These are phyloP conservation scores for Drosophila mayri DNA, from an alignment of 1,140 invertebrate species.

Conservation along the genomic window DNA sequence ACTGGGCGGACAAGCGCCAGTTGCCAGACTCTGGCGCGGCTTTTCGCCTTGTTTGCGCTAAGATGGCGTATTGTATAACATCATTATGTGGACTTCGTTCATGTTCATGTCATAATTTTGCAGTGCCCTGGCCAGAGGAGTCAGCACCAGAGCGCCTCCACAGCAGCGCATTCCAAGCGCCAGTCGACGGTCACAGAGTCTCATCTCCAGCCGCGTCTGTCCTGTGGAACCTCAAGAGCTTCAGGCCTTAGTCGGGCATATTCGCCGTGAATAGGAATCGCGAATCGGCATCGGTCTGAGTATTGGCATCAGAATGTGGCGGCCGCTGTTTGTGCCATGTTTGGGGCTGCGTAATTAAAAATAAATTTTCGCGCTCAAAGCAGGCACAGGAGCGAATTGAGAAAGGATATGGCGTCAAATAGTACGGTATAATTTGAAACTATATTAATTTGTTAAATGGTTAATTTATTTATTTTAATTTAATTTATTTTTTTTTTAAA, in stretches of 20 bases:
- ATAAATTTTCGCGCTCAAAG: slow-evolving; percentile 74
- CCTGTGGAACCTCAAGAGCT: slow-evolving; percentile 9
- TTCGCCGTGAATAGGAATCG: slow-evolving; percentile 31
- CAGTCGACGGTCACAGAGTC: slow-evolving; percentile 33
- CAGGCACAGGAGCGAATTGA: slow-evolving; percentile 45
- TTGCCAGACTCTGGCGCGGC: slow-evolving; percentile 56
- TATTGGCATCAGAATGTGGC: slow-evolving; percentile 72
- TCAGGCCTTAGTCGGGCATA: slow-evolving; percentile 18
- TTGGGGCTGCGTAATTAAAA: slow-evolving; percentile 81
- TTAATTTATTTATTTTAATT: no score
- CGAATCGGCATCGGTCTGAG: slow-evolving; percentile 33
- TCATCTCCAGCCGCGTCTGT: slow-evolving; percentile 65
- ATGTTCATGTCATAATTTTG: slow-evolving; percentile 85
- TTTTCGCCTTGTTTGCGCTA: slow-evolving; percentile 76
- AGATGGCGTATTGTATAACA: slow-evolving; percentile 84
- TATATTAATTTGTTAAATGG: not conserved
- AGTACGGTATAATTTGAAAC: not conserved
- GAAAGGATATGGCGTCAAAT: not conserved
- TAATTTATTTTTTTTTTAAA: no score
- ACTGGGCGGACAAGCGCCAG: slow-evolving; percentile 45
- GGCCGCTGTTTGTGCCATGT: slow-evolving; percentile 78
- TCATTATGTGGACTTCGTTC: slow-evolving; percentile 84
- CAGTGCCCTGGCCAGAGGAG: slow-evolving; percentile 46
- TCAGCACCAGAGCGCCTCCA: slow-evolving; percentile 36
- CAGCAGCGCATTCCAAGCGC: slow-evolving; percentile 71